Evolutionary conservation across 2,113 vertebrate species (phyloP), one percentile per base, ranked within the genome.

Genomic region (Ivindomyrus marchei): DNA sequence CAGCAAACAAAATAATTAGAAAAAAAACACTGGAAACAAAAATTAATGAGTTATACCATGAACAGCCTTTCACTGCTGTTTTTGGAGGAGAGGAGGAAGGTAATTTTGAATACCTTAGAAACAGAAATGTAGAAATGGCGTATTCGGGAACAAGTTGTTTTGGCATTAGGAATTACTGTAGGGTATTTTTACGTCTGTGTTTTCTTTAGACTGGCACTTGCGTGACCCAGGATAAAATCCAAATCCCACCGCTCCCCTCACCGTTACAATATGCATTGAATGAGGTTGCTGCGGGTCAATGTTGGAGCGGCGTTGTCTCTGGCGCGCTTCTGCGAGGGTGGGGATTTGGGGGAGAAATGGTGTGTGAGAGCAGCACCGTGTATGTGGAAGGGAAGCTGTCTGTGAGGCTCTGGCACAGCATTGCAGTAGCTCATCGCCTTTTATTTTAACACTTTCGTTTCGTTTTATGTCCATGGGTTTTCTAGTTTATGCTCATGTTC

Each of bases 371-470:
- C n/a, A 89, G 90, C 90, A 90, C 87, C 90, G 90, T 87, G 88
- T 90, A 87, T 70, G 91, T 53, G 42, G 50, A 58, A 93, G 91
- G 92, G 46, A 94, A 94, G 94, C 93, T 94, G 94, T 94, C 93
- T 94, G 93, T 94, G 94, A 94, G 94, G 92, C 93, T 93, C 90
- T 45, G 94, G 95, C 94, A 94, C 94, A 94, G 92, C 94, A 92
- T 94, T 94, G 93, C 93, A 92, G 94, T 92, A 93, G 92, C 90
- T 77, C 88, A 46, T 85, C 80, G 89, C 19, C 31, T 84, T 83
- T n/a, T n/a, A 89, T 58, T 84, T 83, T 58, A 58, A 62, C 77
- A 89, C 80, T 53, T 62, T 85, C 91, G 92, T 87, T 87, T 85
- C 90, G 90, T 93, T 92, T 93, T 91, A 91, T 90, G 85, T 90